phyloP scores from a whole-genome alignment of 2,113 vertebrate genomes.

The Agapornis roseicollis region DNA sequence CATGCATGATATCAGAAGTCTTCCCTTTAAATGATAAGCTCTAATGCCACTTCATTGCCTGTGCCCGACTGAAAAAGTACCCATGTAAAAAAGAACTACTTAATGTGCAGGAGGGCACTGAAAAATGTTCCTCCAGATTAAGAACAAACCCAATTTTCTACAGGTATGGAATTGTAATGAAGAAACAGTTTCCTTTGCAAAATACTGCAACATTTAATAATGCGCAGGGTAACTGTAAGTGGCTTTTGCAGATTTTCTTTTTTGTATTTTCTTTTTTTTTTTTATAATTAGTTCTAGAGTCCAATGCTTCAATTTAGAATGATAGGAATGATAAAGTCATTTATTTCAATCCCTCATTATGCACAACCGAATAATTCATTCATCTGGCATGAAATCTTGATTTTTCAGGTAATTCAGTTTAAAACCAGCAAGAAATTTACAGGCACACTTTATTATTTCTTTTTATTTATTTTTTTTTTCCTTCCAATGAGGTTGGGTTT shows the following conservation, averaged over 20 bases:
- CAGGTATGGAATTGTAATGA: neutral
- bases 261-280: neutral
- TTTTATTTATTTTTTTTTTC: neutral
- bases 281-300: neutral
- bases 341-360: neutral
- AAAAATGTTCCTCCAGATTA: conserved; percentile 10
- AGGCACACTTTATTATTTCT: neutral
- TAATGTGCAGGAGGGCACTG: neutral
- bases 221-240: neutral
- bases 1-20: conserved; percentile 69
- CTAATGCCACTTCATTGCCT: conserved; percentile 61
- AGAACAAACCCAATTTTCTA: neutral
- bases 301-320: neutral
- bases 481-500: neutral
- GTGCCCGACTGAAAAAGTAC: conserved; percentile 44
- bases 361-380: neutral
- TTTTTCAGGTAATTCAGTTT: neutral
- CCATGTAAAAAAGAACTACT: neutral
- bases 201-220: neutral
- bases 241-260: neutral
- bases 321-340: neutral
- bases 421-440: neutral
- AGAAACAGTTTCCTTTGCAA: neutral
- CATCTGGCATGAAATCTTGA: neutral
- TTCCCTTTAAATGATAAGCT: conserved; percentile 64